These are phyloP conservation scores for Sorex fumeus DNA, from an alignment of 2,113 vertebrate species.

Conservation along the genomic window DNA sequence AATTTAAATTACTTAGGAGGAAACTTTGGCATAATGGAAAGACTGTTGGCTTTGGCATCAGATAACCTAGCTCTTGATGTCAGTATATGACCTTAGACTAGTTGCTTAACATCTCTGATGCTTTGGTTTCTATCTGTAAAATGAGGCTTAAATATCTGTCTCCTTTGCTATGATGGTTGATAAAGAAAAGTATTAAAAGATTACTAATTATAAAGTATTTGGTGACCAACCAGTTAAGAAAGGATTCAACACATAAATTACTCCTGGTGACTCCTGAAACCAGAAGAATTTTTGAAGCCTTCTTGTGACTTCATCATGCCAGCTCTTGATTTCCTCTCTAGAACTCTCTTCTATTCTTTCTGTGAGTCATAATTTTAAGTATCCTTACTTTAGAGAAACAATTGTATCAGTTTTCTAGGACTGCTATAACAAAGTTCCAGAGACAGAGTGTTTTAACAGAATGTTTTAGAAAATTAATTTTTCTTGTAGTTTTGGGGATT, in stretches of 20 bases:
- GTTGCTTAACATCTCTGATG: not conserved
- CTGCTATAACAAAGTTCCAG: not conserved
- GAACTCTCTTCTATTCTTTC: not conserved
- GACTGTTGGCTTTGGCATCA: slow-evolving; percentile 22
- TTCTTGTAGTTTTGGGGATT: not conserved
- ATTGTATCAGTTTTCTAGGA: not conserved
- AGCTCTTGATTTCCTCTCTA: not conserved
- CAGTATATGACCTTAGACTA: not conserved
- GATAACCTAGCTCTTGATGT: slow-evolving; percentile 21
- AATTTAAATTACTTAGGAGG: not conserved
- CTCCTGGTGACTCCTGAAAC: not conserved
- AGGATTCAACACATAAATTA: not conserved
- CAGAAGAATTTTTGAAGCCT: not conserved
- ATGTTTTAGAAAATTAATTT: not conserved
- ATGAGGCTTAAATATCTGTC: not conserved
- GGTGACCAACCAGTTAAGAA: slow-evolving; percentile 19
- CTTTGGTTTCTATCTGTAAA: not conserved
- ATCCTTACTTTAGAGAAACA: not conserved
- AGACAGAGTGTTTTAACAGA: not conserved
- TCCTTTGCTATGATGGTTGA: not conserved
- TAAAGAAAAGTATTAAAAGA: not conserved
- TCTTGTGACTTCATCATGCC: not conserved
- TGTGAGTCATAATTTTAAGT: not conserved
- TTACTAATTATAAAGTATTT: not conserved
- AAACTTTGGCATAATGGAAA: slow-evolving; percentile 3